These are phyloP conservation scores for Ridgeia piscesae DNA, from an alignment of 1,140 invertebrate genomes.

Conservation along the genomic window DNA sequence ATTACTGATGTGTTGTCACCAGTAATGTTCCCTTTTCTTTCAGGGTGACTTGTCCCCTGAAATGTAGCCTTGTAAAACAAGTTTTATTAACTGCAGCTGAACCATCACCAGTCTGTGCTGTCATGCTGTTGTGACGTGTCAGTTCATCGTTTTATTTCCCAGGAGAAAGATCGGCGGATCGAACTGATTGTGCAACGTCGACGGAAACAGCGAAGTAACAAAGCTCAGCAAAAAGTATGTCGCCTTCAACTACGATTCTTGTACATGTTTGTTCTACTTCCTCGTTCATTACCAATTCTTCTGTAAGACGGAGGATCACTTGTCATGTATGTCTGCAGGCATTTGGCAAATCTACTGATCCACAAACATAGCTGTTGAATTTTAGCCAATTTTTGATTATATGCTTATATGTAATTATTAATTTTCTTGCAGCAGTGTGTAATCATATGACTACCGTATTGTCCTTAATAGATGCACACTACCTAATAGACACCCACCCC, in stretches of 20 bases:
- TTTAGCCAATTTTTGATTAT: too few species aligned
- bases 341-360: neutral
- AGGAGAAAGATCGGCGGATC: conserved; percentile 55
- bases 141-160: conserved; percentile 28
- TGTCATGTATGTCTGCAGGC: neutral
- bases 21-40: too few species aligned
- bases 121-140: neutral
- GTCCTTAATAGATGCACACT: too few species aligned
- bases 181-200: conserved; percentile 49
- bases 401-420: too few species aligned
- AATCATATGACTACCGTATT: too few species aligned
- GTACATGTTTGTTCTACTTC: neutral
- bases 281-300: neutral
- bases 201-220: conserved; percentile 39
- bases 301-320: neutral
- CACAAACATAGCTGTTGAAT: too few species aligned
- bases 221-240: conserved; percentile 16
- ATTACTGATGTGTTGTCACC: too few species aligned
- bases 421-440: too few species aligned
- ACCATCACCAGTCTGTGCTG: neutral
- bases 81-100: neutral
- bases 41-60: too few species aligned
- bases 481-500: too few species aligned
- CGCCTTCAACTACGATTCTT: neutral
- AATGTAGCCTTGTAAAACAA: too few species aligned